Evolutionary conservation across 1,140 invertebrate species (phyloP).

Genomic region (Trachymyrmex cornetzi): DNA sequence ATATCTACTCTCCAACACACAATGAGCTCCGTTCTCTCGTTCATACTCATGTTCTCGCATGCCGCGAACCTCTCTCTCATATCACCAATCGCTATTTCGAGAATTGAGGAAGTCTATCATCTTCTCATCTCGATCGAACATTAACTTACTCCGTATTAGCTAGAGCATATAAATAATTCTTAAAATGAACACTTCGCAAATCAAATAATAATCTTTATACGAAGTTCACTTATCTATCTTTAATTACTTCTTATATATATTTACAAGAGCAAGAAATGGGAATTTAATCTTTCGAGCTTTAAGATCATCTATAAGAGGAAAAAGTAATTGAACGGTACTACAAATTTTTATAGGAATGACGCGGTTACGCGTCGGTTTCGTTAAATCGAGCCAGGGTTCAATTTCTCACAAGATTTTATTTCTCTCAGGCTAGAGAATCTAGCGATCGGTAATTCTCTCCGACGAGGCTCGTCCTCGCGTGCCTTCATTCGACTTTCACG

Average conservation of each 20-base stretch:
- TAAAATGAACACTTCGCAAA: not conserved
- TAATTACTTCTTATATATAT: not conserved
- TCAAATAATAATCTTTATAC: not conserved
- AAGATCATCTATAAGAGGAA: not conserved
- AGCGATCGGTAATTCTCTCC: not conserved
- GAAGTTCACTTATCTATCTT: not conserved
- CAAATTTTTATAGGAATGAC: not conserved
- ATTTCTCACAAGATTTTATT: not conserved
- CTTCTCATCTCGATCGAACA: not conserved
- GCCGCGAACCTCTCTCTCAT: not conserved
- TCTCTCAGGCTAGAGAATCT: not conserved
- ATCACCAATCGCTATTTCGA: conserved; percentile 4
- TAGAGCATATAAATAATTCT: not conserved
- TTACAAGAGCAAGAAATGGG: not conserved
- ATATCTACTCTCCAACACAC: not conserved
- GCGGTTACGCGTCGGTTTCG: not conserved
- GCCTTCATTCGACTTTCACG: not conserved
- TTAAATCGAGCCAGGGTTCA: not conserved
- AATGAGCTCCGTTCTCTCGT: conserved; percentile 30
- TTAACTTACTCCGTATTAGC: not conserved
- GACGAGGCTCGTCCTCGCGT: not conserved
- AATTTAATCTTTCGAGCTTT: not conserved
- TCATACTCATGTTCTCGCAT: not conserved
- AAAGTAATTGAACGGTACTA: not conserved
- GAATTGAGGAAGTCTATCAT: not conserved